Percentiles rank a stretch among this genome's conserved stretches.
phyloP scores from a whole-genome alignment of 2,113 vertebrate species.

The Crotalus tigris region DNA sequence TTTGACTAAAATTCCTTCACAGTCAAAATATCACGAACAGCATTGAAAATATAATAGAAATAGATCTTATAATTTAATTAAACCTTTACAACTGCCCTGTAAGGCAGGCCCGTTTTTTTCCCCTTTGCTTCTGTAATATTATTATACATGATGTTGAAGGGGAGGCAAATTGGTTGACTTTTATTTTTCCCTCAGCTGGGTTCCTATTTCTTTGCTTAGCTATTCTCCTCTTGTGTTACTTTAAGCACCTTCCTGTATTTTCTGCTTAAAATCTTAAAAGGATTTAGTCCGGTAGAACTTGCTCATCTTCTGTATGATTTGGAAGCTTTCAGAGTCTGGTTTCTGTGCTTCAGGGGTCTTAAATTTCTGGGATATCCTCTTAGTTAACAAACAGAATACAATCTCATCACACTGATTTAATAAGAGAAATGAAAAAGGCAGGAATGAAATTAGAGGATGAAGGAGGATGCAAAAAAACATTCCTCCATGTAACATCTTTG shows the following conservation, averaged over 20 bases:
- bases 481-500: constrained; percentile 62
- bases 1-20: neutral
- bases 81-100: neutral
- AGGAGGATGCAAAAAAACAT: constrained; percentile 32
- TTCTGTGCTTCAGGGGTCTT: constrained; percentile 53
- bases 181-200: neutral
- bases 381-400: constrained; percentile 61
- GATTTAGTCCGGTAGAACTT: neutral
- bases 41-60: neutral
- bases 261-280: constrained; percentile 26
- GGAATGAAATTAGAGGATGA: constrained; percentile 21
- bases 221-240: neutral
- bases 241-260: neutral
- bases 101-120: neutral
- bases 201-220: neutral
- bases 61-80: neutral
- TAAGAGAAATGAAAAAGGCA: constrained; percentile 54
- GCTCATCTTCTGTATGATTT: constrained; percentile 25
- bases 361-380: constrained; percentile 63
- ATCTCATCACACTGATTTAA: constrained; percentile 61
- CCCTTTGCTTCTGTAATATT: neutral
- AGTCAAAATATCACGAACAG: neutral
- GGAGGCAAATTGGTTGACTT: neutral
- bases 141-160: neutral
- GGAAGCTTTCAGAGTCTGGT: constrained; percentile 55